Evolutionary conservation across 2,888 invertebrate genomes (phyloP).

Genomic region (Tineola bisselliella): DNA sequence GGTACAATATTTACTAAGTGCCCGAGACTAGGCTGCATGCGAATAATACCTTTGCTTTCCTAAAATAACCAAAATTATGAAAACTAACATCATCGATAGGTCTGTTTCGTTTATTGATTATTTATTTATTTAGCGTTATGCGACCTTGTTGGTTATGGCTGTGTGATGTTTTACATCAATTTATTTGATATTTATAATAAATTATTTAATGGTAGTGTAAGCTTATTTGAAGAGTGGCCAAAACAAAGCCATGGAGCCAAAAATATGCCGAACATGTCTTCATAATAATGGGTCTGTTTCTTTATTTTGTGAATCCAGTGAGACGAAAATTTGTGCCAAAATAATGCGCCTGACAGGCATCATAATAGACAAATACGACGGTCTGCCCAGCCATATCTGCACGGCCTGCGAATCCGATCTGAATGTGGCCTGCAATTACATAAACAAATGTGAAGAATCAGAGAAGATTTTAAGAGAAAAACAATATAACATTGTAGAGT

Average conservation of each 20-base stretch:
- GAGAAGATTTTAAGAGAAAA: conserved; percentile 35
- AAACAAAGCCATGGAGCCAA: background rate
- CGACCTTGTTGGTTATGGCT: no score
- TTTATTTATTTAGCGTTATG: no score
- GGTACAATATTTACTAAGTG: no score
- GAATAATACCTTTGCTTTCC: no score
- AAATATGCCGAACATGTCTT: conserved; percentile 7
- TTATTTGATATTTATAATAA: no score
- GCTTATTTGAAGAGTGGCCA: no score
- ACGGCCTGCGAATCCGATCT: conserved; percentile 38
- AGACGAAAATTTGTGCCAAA: background rate
- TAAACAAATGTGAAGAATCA: conserved; percentile 42
- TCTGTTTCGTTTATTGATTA: no score
- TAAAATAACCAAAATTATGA: no score
- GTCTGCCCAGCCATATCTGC: conserved; percentile 45
- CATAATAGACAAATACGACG: conserved; percentile 39
- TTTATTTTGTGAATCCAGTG: background rate
- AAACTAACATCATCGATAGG: no score
- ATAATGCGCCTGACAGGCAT: conserved; percentile 23
- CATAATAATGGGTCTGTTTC: background rate
- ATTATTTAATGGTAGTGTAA: no score
- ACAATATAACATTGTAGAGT: background rate
- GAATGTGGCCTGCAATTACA: conserved; percentile 36
- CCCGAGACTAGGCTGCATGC: no score
- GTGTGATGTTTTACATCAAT: no score